A percentile compares a stretch with the other conserved stretches of the same genome.
phyloP scores from a whole-genome alignment of 1,140 invertebrate genomes.

The Zaprionus nigranus region DNA sequence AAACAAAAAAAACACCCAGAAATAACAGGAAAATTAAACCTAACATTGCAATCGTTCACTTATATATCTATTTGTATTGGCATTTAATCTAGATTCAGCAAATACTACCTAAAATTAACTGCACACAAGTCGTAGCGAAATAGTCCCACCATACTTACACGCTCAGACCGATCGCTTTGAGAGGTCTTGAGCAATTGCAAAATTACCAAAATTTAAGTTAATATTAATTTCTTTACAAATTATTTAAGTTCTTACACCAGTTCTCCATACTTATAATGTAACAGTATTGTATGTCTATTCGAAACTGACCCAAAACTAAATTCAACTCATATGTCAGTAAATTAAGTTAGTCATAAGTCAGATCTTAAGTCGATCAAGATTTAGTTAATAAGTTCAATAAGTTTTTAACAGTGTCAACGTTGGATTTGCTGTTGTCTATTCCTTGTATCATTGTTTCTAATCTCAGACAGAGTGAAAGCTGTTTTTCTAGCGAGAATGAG shows the following conservation, averaged over 20 bases:
- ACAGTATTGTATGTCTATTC: background rate
- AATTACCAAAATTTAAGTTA: conserved; percentile 27
- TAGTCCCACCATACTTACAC: conserved; percentile 33
- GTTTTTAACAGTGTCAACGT: conserved; percentile 27
- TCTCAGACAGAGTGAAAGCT: conserved; percentile 11
- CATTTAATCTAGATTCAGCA: conserved; percentile 40
- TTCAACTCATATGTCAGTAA: conserved; percentile 31
- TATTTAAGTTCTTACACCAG: conserved; percentile 27
- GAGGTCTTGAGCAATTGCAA: conserved; percentile 19
- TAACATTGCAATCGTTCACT: conserved; percentile 41
- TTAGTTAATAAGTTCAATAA: conserved; percentile 42
- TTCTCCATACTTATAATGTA: background rate
- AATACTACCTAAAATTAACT: conserved; percentile 58
- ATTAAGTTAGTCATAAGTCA: conserved; percentile 59
- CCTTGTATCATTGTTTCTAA: background rate
- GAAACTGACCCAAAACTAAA: conserved; percentile 6
- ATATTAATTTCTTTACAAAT: conserved; percentile 18
- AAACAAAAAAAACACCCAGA: background rate
- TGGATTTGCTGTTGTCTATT: conserved; percentile 14
- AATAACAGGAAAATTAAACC: conserved; percentile 19
- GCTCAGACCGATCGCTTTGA: conserved; percentile 19
- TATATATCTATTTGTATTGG: conserved; percentile 33
- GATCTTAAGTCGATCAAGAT: conserved; percentile 9
- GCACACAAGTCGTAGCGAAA: conserved; percentile 68
- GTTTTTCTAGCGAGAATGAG: conserved; percentile 27